These are phyloP conservation scores for Haliclona indistincta DNA, from an alignment of 37 sponge, comb jelly and placozoan species.

Conservation along the genomic window DNA sequence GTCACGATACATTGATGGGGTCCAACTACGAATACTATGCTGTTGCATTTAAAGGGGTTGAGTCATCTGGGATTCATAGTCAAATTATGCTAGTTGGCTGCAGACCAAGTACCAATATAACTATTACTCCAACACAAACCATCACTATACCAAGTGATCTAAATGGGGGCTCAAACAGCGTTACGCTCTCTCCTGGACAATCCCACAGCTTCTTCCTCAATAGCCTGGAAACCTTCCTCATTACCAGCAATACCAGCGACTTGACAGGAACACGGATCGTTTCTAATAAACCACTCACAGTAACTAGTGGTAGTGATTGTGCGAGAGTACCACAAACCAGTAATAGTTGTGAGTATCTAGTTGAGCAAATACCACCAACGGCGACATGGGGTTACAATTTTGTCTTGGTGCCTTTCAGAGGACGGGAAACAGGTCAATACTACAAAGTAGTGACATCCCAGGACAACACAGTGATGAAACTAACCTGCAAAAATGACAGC, in stretches of 20 bases:
- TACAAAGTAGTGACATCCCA: not conserved
- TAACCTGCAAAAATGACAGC: not conserved
- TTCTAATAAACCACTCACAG: constrained; percentile 1
- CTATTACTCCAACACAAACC: not conserved
- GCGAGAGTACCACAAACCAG: not conserved
- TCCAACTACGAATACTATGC: too few species aligned
- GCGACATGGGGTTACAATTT: not conserved
- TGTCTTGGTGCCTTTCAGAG: not conserved
- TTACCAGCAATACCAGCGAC: not conserved
- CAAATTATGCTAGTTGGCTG: not conserved
- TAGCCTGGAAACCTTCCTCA: not conserved
- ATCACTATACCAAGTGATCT: not conserved
- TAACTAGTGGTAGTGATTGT: not conserved
- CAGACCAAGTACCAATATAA: not conserved
- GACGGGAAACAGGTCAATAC: not conserved
- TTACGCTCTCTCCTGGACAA: not conserved
- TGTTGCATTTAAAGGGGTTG: too few species aligned
- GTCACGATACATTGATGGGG: too few species aligned
- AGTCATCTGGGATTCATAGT: too few species aligned
- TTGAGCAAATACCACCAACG: not conserved
- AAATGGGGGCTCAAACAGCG: not conserved
- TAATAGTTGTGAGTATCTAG: not conserved
- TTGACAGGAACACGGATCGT: constrained; percentile 7
- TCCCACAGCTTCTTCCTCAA: not conserved
- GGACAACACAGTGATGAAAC: not conserved